Evolutionary conservation across 2,888 invertebrate species (phyloP).

Genomic region (Plusia festucae): DNA sequence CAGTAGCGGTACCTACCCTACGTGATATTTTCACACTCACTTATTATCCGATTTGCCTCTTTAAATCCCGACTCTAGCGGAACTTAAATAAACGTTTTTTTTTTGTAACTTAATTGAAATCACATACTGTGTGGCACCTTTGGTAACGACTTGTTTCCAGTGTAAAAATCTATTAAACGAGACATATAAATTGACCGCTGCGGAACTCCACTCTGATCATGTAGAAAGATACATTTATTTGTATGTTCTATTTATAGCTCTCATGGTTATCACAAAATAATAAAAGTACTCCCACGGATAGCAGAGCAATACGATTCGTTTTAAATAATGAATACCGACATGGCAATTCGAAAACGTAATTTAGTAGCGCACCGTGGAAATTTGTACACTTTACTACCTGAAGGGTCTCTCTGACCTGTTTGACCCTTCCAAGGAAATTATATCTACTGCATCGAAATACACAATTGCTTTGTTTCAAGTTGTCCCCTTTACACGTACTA

Average conservation of each 20-base stretch:
- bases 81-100: not conserved
- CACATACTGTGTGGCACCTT: not conserved
- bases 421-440: conserved; percentile 29
- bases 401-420: conserved; percentile 10
- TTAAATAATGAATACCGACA: conserved; percentile 38
- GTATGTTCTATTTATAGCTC: conserved; percentile 11
- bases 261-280: conserved; percentile 1
- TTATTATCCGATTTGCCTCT: conserved; percentile 10
- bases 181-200: conserved; percentile 25
- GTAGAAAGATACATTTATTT: not conserved
- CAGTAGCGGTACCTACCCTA: not conserved
- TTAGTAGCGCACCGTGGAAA: conserved; percentile 27
- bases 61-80: not conserved
- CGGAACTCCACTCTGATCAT: not conserved
- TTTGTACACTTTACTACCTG: conserved; percentile 40
- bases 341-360: conserved; percentile 41
- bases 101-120: conserved; percentile 12
- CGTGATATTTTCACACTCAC: conserved; percentile 15
- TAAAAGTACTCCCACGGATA: conserved; percentile 16
- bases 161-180: conserved; percentile 22
- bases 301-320: conserved; percentile 16
- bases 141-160: not conserved
- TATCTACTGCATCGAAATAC: conserved; percentile 29
- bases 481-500: not conserved
- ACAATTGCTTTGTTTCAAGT: conserved; percentile 33